Conservation (phyloP, 2,888 invertebrate genomes). For the Merodon equestris region DNA sequence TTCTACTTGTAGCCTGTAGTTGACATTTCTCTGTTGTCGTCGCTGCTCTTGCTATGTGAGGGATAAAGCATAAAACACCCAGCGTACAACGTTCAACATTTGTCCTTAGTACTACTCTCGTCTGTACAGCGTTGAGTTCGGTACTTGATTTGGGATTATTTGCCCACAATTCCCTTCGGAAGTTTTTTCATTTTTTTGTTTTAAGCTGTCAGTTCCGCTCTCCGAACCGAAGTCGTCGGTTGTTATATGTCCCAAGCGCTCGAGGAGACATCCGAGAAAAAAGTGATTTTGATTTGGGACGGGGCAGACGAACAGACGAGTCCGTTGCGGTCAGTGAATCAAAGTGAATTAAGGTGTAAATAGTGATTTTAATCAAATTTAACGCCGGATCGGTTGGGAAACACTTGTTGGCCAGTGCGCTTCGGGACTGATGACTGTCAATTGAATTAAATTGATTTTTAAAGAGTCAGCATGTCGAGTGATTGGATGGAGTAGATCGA, state of each 20-base stretch:
- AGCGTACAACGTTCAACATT: constrained; percentile 9
- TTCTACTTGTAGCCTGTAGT: constrained; percentile 64
- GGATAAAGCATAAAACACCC: constrained; percentile 7
- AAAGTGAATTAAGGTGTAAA: constrained; percentile 30
- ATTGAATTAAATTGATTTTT: constrained; percentile 60
- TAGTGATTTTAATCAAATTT: constrained; percentile 57
- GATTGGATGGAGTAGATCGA: constrained; percentile 3
- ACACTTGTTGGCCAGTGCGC: constrained; percentile 56
- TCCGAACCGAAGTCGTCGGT: constrained; percentile 10
- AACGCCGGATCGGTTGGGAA: constrained; percentile 25
- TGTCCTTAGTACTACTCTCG: constrained; percentile 20
- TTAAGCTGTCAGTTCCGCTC: not conserved
- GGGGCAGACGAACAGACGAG: no score
- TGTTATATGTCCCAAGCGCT: constrained; percentile 12
- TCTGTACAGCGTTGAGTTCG: constrained; percentile 25
- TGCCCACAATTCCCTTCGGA: no score
- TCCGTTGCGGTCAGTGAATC: constrained; percentile 1
- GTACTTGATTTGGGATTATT: no score
- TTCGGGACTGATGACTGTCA: constrained; percentile 31
- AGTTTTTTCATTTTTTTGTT: not conserved
- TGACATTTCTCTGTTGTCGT: constrained; percentile 59
- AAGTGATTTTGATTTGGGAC: no score
- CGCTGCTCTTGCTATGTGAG: constrained; percentile 33
- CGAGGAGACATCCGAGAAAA: no score
- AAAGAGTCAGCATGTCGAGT: constrained; percentile 35